Evolutionary conservation across 92 coral and sea anemone species (phyloP).

Genomic region (Porites lobata): DNA sequence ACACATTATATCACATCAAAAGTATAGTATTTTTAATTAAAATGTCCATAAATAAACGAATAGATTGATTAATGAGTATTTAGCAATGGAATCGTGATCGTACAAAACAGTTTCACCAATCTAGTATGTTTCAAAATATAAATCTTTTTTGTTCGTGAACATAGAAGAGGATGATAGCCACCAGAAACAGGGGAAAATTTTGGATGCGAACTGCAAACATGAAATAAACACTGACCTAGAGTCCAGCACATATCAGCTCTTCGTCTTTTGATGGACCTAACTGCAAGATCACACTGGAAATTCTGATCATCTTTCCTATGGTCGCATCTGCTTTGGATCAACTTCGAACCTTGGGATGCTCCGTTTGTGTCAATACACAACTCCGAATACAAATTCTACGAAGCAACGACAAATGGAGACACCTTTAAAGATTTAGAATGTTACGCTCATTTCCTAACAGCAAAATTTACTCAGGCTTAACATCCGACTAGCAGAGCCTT

Average conservation of each 20-base stretch:
- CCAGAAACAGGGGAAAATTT: neutral
- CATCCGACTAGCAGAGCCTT: too few species aligned
- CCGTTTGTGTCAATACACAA: slow-evolving; percentile 95
- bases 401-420: neutral
- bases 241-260: slow-evolving; percentile 91
- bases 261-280: slow-evolving; percentile 90
- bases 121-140: too few species aligned
- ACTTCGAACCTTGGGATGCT: slow-evolving; percentile 72
- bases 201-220: neutral
- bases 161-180: neutral
- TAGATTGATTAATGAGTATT: too few species aligned
- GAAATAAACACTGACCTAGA: slow-evolving; percentile 64
- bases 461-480: too few species aligned
- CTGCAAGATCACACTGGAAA: slow-evolving; percentile 94
- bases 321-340: slow-evolving; percentile 86
- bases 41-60: too few species aligned
- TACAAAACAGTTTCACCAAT: too few species aligned
- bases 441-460: too few species aligned
- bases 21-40: too few species aligned
- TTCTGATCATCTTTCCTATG: slow-evolving; percentile 89
- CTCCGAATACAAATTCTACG: slow-evolving; percentile 73
- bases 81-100: too few species aligned
- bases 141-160: too few species aligned
- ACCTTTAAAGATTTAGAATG: too few species aligned
- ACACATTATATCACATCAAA: too few species aligned